Evolutionary conservation across 2,797 vertebrate genomes (phyloP), one percentile per base, ranked within the genome.

Genomic region (Jordanella pulchra): DNA sequence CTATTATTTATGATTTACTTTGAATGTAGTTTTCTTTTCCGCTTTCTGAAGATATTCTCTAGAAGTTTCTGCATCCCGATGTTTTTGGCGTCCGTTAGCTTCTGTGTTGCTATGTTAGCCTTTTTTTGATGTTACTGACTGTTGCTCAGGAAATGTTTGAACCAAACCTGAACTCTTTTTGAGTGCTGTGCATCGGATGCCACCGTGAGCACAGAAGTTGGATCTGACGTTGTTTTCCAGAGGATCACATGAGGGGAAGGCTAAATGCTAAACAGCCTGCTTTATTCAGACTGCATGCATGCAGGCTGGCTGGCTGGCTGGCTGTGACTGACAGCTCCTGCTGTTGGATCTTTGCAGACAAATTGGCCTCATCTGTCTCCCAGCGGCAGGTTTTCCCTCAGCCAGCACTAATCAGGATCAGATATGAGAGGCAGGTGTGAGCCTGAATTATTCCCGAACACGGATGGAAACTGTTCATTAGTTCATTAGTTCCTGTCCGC

Each of bases 261-360:
- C 3, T 65, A 75, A 70, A 70, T 30, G 51, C 50, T 55, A 32
- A 69, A 50, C 74, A 75, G 28, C 35, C 35, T 44, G 42, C 27
- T 44, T 27, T 39, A 50, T 25, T 66, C 21, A 47, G 53, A 48
- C 35, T 42, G 27, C 69, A 58, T 28, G 61, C 44, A 18, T 30
- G 63, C 23, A 44, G 12, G 42, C 50, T 15, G 55, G 10, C 47
- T 79, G 42, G 66, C 30, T 45, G 39, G n/a, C n/a, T n/a, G n/a
- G n/a, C n/a, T 73, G 55, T 11, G 84, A 84, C 15, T 76, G 84
- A 82, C 77, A 50, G 77, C 67, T 80, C 77, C 83, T 72, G 69
- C 73, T 86, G 84, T 79, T 75, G 55, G 72, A 67, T 81, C 76
- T 69, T 74, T 71, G 76, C 77, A 82, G 53, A 81, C 74, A 79